Evolutionary conservation across 2,888 invertebrate species (phyloP).

Genomic region (Dicyrtoma fusca): DNA sequence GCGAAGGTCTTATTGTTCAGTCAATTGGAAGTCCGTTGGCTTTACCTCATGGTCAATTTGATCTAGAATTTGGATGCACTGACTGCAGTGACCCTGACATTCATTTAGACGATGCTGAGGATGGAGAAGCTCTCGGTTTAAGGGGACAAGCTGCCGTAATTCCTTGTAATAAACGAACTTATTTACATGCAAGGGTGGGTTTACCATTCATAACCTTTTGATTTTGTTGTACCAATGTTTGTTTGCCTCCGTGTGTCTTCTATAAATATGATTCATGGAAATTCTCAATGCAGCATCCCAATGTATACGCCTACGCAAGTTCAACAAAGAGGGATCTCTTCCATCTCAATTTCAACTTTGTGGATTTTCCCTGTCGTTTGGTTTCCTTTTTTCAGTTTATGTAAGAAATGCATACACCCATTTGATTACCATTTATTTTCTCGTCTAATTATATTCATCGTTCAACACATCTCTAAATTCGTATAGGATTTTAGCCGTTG

Average conservation of each 20-base stretch:
- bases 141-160: background rate
- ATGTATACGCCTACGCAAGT: too few relatives aligned
- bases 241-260: too few relatives aligned
- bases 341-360: background rate
- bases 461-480: too few relatives aligned
- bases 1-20: background rate
- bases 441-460: too few relatives aligned
- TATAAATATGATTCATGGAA: too few relatives aligned
- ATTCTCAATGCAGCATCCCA: too few relatives aligned
- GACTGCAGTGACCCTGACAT: background rate
- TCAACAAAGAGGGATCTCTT: background rate
- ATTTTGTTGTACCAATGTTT: too few relatives aligned
- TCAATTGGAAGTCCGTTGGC: background rate
- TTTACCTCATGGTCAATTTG: background rate
- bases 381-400: background rate
- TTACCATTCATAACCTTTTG: too few relatives aligned
- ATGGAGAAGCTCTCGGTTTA: slow-evolving; percentile 1
- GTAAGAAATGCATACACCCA: too few relatives aligned
- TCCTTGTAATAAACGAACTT: background rate
- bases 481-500: too few relatives aligned
- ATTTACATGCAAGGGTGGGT: too few relatives aligned
- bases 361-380: background rate
- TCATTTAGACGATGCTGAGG: background rate
- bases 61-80: background rate
- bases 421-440: too few relatives aligned